A percentile compares a stretch with the other conserved stretches of the same genome.
phyloP scores from a whole-genome alignment of 1,140 invertebrate species.

The Philotrypesis tridentata region DNA sequence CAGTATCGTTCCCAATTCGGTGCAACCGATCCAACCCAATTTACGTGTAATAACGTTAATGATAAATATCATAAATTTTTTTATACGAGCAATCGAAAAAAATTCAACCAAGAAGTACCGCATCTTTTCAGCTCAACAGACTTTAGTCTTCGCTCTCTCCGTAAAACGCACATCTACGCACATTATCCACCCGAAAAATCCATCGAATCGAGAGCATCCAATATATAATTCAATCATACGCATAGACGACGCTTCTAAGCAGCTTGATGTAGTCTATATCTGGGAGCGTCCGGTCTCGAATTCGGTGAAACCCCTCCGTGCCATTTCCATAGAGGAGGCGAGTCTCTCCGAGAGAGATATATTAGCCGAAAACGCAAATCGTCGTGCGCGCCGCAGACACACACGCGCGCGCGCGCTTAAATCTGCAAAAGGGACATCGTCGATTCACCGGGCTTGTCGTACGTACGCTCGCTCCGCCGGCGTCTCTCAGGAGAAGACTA shows the following conservation, averaged over 20 bases:
- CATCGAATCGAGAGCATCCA: too few species aligned
- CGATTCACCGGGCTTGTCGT: not conserved
- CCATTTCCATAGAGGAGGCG: not conserved
- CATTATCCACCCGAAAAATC: too few species aligned
- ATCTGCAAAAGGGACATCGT: conserved; percentile 16
- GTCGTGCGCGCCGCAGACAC: not conserved
- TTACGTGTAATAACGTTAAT: too few species aligned
- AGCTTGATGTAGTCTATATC: conserved; percentile 44
- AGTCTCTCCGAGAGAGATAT: conserved; percentile 10
- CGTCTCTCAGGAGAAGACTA: not conserved
- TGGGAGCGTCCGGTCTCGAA: conserved; percentile 9
- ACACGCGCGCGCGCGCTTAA: not conserved
- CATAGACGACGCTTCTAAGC: conserved; percentile 31
- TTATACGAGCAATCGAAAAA: too few species aligned
- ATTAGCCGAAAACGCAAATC: conserved; percentile 26
- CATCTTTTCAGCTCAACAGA: too few species aligned
- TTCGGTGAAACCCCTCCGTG: conserved; percentile 13
- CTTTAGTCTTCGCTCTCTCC: too few species aligned
- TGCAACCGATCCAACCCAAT: too few species aligned
- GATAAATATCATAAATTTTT: too few species aligned
- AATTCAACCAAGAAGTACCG: too few species aligned
- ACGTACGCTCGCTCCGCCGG: not conserved
- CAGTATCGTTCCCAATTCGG: too few species aligned
- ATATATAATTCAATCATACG: too few species aligned
- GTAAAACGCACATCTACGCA: too few species aligned